Evolutionary conservation across 2,113 vertebrate genomes (phyloP), one percentile per base, ranked within the genome.

Genomic region (Chaetodon trifascialis): DNA sequence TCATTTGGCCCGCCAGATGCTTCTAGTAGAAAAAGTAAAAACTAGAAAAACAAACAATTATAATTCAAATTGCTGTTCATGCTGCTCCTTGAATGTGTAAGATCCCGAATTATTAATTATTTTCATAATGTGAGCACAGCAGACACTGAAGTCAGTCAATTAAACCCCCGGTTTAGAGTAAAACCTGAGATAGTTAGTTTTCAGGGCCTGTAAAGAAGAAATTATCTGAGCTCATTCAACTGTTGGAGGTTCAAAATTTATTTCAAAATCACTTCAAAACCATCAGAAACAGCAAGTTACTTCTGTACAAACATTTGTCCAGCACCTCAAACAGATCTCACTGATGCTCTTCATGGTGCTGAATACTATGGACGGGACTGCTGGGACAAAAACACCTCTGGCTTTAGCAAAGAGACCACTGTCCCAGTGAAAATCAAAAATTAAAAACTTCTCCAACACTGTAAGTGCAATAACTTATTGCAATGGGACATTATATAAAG

Each of bases 381-480:
- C 34, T 68, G 66, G 79, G 59, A 86, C 67, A 65, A 54, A 44
- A 74, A 63, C 21, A 7, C 19, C 63, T 70, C 64, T 66, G 62
- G 42, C 70, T 84, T 74, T 46, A 56, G 63, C n/a, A 82, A 84
- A 73, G 36, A 84, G 44, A 73, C 67, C 25, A 36, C 30, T 70
- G 64, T 86, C 88, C 69, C 71, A 76, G 65, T 52, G 30, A 36
- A 81, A 51, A 47, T 74, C 12, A 78, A 79, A 85, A 63, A 70
- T n/a, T 8, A 79, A 49, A 17, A 59, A 59, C 51, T 49, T 63
- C 83, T 76, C 42, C 36, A 83, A 89, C 80, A 88, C 71, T 90
- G 87, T 94, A 96, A 95, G 95, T 96, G 95, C 96, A 97, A 96
- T 96, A 97, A 97, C 87, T 97, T 97, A 97, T 92, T 96, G 93